Evolutionary conservation across 23 tunicate genomes (phyloP).

Genomic region (Clavelina lepadiformis): DNA sequence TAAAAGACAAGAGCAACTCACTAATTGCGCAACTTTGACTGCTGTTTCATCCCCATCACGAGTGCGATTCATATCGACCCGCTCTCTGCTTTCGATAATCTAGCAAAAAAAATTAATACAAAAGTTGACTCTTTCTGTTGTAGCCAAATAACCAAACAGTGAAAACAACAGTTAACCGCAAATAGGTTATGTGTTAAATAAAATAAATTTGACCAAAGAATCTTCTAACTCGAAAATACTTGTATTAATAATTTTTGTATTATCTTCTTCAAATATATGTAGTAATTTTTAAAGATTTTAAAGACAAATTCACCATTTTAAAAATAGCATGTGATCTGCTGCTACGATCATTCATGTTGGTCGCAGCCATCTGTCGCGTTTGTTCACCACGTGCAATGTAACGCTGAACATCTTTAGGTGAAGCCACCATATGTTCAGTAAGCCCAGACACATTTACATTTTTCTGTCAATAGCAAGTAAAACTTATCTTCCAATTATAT

Average conservation of each 20-base stretch:
- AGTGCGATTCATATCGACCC: conserved; percentile 46
- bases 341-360: conserved; percentile 82
- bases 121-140: not conserved
- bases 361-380: conserved; percentile 52
- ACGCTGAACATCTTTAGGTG: conserved; percentile 51
- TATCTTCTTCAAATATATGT: too few species aligned
- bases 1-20: conserved; percentile 10
- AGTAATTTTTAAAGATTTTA: too few species aligned
- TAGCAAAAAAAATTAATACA: not conserved
- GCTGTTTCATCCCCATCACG: conserved; percentile 52
- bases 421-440: conserved; percentile 62
- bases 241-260: too few species aligned
- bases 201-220: too few species aligned
- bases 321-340: conserved; percentile 92
- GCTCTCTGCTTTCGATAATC: conserved; percentile 83
- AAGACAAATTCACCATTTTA: conserved; percentile 63
- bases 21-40: conserved; percentile 73
- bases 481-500: too few species aligned
- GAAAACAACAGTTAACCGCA: too few species aligned
- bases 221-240: too few species aligned
- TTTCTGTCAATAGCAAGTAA: conserved; percentile 28
- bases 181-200: too few species aligned
- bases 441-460: conserved; percentile 59
- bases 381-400: conserved; percentile 48
- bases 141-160: not conserved